These are phyloP conservation scores for Drosophila cognata DNA, from an alignment of 2,888 invertebrate genomes.

Conservation along the genomic window DNA sequence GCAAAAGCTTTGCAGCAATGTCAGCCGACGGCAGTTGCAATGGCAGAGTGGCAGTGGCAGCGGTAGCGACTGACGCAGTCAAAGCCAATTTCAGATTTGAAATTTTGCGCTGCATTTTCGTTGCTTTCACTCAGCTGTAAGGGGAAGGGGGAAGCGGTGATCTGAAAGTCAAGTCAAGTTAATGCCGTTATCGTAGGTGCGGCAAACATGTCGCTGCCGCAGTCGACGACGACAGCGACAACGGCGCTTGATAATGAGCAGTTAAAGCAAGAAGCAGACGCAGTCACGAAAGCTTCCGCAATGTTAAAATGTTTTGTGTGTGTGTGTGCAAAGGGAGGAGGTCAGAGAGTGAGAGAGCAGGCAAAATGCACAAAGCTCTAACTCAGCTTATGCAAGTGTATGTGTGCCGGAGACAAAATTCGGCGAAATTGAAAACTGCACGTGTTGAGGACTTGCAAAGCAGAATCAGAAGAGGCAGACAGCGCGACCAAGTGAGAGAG, in stretches of 20 bases:
- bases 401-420: slow-evolving; percentile 34
- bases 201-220: slow-evolving; percentile 69
- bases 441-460: slow-evolving; percentile 56
- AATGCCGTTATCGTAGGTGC: slow-evolving; percentile 79
- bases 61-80: slow-evolving; percentile 60
- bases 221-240: slow-evolving; percentile 49
- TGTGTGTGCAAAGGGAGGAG: slow-evolving; percentile 8
- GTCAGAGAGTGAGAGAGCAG: slow-evolving; percentile 10
- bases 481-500: slow-evolving; percentile 15
- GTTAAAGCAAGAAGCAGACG: slow-evolving; percentile 59
- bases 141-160: slow-evolving; percentile 38
- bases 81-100: slow-evolving; percentile 52
- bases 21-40: slow-evolving; percentile 31
- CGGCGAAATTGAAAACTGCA: slow-evolving; percentile 58
- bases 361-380: slow-evolving; percentile 44
- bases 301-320: slow-evolving; percentile 59
- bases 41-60: slow-evolving; percentile 33
- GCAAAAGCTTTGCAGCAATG: slow-evolving; percentile 66
- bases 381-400: slow-evolving; percentile 14
- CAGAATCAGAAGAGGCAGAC: slow-evolving; percentile 4
- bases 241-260: slow-evolving; percentile 74
- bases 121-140: slow-evolving; percentile 53
- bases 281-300: slow-evolving; percentile 73
- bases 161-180: slow-evolving; percentile 65
- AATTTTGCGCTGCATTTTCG: slow-evolving; percentile 60